A percentile compares a stretch with the other conserved stretches of the same genome.
phyloP scores from a whole-genome alignment of 2,888 invertebrate genomes.

The Caenorhabditis uteleia region DNA sequence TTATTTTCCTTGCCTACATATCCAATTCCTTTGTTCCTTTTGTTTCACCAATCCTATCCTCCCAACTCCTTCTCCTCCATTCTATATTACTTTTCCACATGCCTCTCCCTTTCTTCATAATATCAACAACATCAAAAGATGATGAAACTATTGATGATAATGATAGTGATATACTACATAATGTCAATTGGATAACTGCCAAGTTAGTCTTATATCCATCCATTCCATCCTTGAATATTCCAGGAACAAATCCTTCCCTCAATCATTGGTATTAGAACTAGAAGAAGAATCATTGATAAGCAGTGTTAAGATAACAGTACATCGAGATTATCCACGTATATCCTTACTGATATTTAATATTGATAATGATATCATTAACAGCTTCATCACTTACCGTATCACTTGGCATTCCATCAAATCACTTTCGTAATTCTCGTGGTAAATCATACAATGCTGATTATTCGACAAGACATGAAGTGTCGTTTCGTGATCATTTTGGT shows the following conservation, averaged over 20 bases:
- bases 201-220: no score
- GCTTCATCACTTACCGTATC: slow-evolving; percentile 43
- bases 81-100: no score
- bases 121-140: no score
- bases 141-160: no score
- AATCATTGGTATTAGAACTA: slow-evolving; percentile 37
- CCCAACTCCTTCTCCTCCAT: no score
- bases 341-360: background rate
- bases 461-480: slow-evolving; percentile 19
- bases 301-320: slow-evolving; percentile 30
- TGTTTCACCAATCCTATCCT: no score
- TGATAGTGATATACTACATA: no score
- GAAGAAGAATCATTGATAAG: slow-evolving; percentile 36
- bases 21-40: no score
- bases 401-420: slow-evolving; percentile 40
- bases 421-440: slow-evolving; percentile 31
- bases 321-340: slow-evolving; percentile 36
- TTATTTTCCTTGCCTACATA: no score
- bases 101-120: no score
- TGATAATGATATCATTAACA: slow-evolving; percentile 9
- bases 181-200: no score
- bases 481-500: slow-evolving; percentile 17
- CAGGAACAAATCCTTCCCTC: slow-evolving; percentile 40
- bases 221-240: no score
- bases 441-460: slow-evolving; percentile 45